Evolutionary conservation across 2,888 invertebrate genomes (phyloP).

Genomic region (Flexamia atlantica): DNA sequence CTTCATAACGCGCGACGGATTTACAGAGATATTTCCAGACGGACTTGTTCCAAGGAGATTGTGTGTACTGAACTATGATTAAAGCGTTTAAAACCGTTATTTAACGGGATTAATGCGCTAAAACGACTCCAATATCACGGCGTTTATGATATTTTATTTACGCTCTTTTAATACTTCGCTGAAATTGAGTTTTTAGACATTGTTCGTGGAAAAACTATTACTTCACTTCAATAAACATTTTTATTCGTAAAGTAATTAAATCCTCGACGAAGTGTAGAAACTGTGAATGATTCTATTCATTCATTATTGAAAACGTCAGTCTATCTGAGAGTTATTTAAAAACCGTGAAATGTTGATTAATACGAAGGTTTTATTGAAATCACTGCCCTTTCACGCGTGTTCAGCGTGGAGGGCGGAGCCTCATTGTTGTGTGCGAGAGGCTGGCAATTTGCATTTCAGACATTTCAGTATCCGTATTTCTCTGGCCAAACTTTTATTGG

Average conservation of each 20-base stretch:
- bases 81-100: conserved; percentile 11
- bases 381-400: conserved; percentile 37
- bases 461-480: conserved; percentile 35
- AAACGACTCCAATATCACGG: conserved; percentile 2
- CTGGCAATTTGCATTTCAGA: background rate
- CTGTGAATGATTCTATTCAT: background rate
- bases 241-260: no score
- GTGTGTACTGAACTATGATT: conserved; percentile 32
- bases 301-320: background rate
- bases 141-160: background rate
- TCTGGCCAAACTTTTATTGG: conserved; percentile 20
- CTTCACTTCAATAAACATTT: no score
- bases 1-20: no score
- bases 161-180: background rate
- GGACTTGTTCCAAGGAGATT: background rate
- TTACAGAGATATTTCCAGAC: conserved; percentile 3
- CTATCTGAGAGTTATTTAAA: conserved; percentile 1
- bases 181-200: background rate
- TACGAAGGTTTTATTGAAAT: conserved; percentile 33
- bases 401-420: conserved; percentile 11
- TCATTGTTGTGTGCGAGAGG: conserved; percentile 19
- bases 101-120: conserved; percentile 18
- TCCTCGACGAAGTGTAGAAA: no score
- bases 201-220: no score
- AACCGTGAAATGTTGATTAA: conserved; percentile 35